A percentile compares a stretch with the other conserved stretches of the same genome.
These are phyloP conservation scores for Perccottus glenii DNA, from an alignment of 2,113 vertebrate genomes.

Conservation along the genomic window DNA sequence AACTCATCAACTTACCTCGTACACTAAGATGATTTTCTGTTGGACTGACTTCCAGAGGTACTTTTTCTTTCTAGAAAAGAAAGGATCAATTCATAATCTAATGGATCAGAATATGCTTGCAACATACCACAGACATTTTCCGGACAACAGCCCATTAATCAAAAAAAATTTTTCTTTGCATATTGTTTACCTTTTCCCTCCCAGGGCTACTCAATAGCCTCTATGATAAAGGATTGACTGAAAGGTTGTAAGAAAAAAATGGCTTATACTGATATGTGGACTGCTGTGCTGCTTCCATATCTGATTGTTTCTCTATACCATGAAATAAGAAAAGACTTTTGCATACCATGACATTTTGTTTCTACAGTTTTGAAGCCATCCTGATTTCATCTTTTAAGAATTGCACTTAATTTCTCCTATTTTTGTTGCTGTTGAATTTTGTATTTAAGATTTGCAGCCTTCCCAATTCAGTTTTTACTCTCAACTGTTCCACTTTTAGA, in stretches of 20 bases:
- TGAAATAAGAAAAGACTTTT: slow-evolving; percentile 57
- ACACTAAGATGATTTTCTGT: slow-evolving; percentile 6
- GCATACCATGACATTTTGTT: slow-evolving; percentile 46
- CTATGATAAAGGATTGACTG: slow-evolving; percentile 33
- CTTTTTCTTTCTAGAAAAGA: slow-evolving; percentile 20
- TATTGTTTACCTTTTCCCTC: slow-evolving; percentile 21
- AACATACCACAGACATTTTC: slow-evolving; percentile 47
- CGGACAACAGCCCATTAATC: slow-evolving; percentile 44
- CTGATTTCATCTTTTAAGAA: slow-evolving; percentile 67
- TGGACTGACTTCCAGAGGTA: slow-evolving; percentile 38
- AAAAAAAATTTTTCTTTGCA: slow-evolving; percentile 12
- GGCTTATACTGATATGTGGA: slow-evolving; percentile 49
- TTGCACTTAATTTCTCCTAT: slow-evolving; percentile 66
- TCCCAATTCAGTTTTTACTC: slow-evolving; percentile 36
- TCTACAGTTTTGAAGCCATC: slow-evolving; percentile 54
- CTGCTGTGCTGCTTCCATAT: slow-evolving; percentile 60
- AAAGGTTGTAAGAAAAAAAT: slow-evolving; percentile 42
- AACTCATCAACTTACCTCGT: slow-evolving; percentile 31
- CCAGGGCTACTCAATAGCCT: slow-evolving; percentile 40
- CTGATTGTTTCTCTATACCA: slow-evolving; percentile 61
- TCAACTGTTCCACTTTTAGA: slow-evolving; percentile 58
- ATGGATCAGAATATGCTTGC: slow-evolving; percentile 49
- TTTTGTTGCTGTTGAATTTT: slow-evolving; percentile 65
- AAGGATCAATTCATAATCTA: slow-evolving; percentile 36
- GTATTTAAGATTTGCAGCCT: slow-evolving; percentile 59